These are phyloP conservation scores for Hyperoodon ampullatus DNA, from an alignment of 2,113 vertebrate species.

Conservation along the genomic window DNA sequence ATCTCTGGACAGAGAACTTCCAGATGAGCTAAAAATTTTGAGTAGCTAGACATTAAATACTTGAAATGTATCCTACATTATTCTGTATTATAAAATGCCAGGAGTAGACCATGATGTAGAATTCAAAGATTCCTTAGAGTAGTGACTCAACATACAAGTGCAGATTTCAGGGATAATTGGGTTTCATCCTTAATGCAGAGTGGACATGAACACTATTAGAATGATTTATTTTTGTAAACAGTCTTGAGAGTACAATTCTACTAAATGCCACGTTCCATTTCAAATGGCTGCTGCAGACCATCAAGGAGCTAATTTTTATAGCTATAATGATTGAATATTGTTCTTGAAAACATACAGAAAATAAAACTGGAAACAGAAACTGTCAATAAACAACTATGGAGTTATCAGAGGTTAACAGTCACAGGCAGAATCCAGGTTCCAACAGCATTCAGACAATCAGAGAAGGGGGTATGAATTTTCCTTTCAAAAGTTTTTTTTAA, in stretches of 20 bases:
- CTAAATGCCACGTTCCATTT: neutral
- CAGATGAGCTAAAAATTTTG: neutral
- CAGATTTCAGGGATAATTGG: neutral
- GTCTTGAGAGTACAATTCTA: neutral
- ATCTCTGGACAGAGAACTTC: neutral
- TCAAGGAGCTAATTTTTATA: slow-evolving; percentile 17
- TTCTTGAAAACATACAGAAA: slow-evolving; percentile 31
- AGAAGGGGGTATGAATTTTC: slow-evolving; percentile 50
- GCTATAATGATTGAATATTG: neutral
- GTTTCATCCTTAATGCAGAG: neutral
- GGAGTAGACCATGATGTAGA: neutral
- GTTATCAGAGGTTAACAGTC: slow-evolving; percentile 24
- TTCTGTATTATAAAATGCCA: neutral
- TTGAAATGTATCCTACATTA: neutral
- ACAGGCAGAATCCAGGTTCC: neutral
- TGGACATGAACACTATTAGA: neutral
- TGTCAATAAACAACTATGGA: slow-evolving; percentile 27
- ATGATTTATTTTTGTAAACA: slow-evolving; percentile 17
- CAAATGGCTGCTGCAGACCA: slow-evolving; percentile 40
- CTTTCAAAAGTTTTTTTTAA: slow-evolving; percentile 56
- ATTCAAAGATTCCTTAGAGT: neutral
- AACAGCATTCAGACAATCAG: slow-evolving; percentile 38
- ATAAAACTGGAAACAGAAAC: slow-evolving; percentile 55
- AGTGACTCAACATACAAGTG: neutral
- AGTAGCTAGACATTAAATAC: neutral